These are phyloP conservation scores for Orycteropus afer DNA, from an alignment of 2,113 vertebrate species.

Conservation along the genomic window DNA sequence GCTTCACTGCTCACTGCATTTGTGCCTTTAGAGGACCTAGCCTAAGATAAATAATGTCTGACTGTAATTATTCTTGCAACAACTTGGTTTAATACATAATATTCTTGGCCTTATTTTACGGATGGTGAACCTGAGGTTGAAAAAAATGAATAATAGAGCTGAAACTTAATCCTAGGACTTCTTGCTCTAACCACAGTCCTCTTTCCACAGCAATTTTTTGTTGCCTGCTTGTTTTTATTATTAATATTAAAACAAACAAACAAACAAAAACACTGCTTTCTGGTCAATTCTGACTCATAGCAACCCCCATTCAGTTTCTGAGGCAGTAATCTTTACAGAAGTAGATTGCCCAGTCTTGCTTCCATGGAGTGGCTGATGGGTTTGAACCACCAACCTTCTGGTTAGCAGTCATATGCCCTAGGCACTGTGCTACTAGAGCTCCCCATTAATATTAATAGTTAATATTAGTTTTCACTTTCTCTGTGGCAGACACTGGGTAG, in stretches of 20 bases:
- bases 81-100: not conserved
- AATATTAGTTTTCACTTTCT: not conserved
- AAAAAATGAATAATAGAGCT: not conserved
- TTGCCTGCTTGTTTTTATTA: slow-evolving; percentile 29
- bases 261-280: no score
- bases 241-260: no score
- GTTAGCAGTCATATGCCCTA: no score
- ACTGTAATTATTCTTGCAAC: not conserved
- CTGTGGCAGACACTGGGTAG: not conserved
- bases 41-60: not conserved
- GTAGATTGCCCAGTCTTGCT: no score
- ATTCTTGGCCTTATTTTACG: not conserved
- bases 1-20: no score
- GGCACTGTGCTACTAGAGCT: no score
- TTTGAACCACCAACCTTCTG: no score
- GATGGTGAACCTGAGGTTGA: not conserved
- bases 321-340: no score
- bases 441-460: not conserved
- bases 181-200: not conserved
- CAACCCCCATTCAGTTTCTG: no score
- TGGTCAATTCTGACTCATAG: no score
- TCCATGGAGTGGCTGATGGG: no score
- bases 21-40: no score
- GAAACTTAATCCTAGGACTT: not conserved
- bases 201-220: not conserved